Evolutionary conservation across 2,113 vertebrate species (phyloP).

Genomic region (Nothobranchius furzeri): DNA sequence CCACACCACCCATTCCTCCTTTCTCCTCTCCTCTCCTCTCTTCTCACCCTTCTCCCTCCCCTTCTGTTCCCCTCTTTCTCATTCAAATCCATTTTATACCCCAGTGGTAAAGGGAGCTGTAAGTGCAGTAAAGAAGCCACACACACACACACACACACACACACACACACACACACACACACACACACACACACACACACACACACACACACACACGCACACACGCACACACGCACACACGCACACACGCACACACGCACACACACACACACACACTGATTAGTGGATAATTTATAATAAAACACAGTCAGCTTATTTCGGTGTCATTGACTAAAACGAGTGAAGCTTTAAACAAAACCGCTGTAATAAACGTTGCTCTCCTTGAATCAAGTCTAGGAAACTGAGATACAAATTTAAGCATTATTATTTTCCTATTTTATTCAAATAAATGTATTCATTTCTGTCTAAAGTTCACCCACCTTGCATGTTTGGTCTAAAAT

Average conservation of each 20-base stretch:
- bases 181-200: slow-evolving; percentile 16
- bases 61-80: slow-evolving; percentile 84
- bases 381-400: neutral
- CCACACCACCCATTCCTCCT: neutral
- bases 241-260: slow-evolving; percentile 11
- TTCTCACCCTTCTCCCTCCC: slow-evolving; percentile 28
- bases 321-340: neutral
- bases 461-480: neutral
- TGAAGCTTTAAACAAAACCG: neutral
- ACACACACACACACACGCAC: slow-evolving; percentile 21
- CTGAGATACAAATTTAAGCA: neutral
- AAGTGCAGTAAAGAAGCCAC: slow-evolving; percentile 83
- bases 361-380: neutral
- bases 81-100: slow-evolving; percentile 93
- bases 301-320: neutral
- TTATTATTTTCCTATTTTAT: neutral
- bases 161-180: slow-evolving; percentile 19
- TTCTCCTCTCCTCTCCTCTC: slow-evolving; percentile 8
- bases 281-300: neutral
- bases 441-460: neutral
- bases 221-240: slow-evolving; percentile 25
- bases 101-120: slow-evolving; percentile 83
- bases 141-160: slow-evolving; percentile 59
- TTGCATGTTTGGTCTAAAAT: neutral
- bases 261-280: slow-evolving; percentile 13